Evolutionary conservation across 2,888 invertebrate genomes (phyloP), one percentile per base, ranked within the genome.

Genomic region (Habrosyne pyritoides): DNA sequence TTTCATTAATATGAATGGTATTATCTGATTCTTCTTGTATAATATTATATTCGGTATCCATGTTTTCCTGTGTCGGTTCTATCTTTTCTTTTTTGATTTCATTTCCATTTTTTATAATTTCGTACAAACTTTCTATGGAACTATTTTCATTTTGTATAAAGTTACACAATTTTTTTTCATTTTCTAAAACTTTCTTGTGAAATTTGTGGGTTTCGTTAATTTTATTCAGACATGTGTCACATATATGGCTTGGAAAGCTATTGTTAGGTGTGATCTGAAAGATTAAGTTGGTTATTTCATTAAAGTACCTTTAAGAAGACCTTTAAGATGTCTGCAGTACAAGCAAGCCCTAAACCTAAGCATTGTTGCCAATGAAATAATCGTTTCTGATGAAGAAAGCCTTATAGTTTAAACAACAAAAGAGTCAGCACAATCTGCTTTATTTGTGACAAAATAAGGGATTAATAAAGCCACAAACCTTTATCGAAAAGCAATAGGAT

Each of bases 211-310:
- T 64, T 50, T 81, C 63, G 50, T 76, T 63, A n/a, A 86, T 64
- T 70, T 71, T 79, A 10, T 69, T 58, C 1, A 69, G 47, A 57
- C 88, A 88, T 10, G 24, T 14, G 8, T 61, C 52, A 52, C 88
- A 88, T 21, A 84, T 59, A 14, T 69, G 64, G n/a, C 63, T 75
- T 1, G 87, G 87, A 0, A 86, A 67, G 1, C 30, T 53, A 26
- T 77, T 52, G 2, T 67, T 63, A 6, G 70, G n/a, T 21, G 57
- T 18, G 51, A 86, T 69, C 87, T 87, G 79, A 53, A 79, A 80
- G 10, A 59, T 60, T 59, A 53, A 30, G 57, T 10, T 21, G 47
- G 36, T 48, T 10, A n/a, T 53, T 14, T 10, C 28, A 51, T 21
- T n/a, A n/a, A n/a, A n/a, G n/a, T n/a, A n/a, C n/a, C n/a, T n/a